These are phyloP conservation scores for Spilarctia lutea DNA, from an alignment of 2,888 invertebrate genomes.

Conservation along the genomic window DNA sequence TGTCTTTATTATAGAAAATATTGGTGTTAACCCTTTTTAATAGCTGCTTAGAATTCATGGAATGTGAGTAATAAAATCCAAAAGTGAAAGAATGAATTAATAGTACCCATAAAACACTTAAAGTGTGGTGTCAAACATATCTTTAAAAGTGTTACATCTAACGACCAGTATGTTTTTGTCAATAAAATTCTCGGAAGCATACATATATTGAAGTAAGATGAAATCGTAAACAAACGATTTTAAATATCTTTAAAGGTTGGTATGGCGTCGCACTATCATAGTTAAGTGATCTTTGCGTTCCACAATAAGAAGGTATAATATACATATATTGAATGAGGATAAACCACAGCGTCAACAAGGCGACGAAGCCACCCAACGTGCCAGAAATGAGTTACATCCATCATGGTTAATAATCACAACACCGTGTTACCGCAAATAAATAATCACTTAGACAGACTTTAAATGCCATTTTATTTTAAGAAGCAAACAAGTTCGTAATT, in stretches of 20 bases:
- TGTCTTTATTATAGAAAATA: constrained; percentile 8
- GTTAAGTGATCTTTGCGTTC: constrained; percentile 70
- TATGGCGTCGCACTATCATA: constrained; percentile 63
- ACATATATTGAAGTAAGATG: constrained; percentile 42
- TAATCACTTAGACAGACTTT: not conserved
- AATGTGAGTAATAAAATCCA: constrained; percentile 65
- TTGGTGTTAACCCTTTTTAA: constrained; percentile 43
- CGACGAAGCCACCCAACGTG: constrained; percentile 74
- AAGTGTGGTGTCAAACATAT: constrained; percentile 67
- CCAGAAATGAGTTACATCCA: constrained; percentile 78
- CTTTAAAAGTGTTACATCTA: constrained; percentile 65
- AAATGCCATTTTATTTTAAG: not conserved
- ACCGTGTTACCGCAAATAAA: constrained; percentile 20
- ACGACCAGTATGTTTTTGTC: constrained; percentile 61
- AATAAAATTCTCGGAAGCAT: constrained; percentile 48
- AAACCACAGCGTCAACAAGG: constrained; percentile 45
- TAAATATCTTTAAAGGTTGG: constrained; percentile 70
- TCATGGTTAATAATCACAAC: constrained; percentile 77
- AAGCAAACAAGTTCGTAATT: not conserved
- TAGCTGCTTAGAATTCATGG: constrained; percentile 57
- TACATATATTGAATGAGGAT: constrained; percentile 43
- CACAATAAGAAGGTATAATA: constrained; percentile 68
- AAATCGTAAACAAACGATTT: constrained; percentile 81
- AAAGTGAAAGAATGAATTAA: constrained; percentile 75
- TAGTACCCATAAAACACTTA: constrained; percentile 71